Evolutionary conservation across 2,113 vertebrate genomes (phyloP).

Genomic region (Xiphorhynchus elegans): DNA sequence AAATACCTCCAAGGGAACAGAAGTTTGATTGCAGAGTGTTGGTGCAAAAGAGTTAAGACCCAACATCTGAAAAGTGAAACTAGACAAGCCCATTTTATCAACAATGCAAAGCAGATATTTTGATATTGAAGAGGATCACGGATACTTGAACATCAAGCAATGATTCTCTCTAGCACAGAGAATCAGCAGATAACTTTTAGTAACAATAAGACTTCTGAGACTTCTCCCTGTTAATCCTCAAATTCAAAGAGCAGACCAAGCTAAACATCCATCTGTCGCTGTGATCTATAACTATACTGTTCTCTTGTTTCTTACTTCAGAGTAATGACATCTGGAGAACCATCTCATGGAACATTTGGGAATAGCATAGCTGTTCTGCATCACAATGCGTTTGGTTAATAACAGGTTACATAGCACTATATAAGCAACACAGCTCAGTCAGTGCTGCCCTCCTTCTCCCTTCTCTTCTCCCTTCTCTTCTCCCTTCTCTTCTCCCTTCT

Average conservation of each 20-base stretch:
- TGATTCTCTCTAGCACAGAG: neutral
- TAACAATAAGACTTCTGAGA: neutral
- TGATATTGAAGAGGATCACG: neutral
- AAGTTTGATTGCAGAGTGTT: neutral
- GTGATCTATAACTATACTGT: neutral
- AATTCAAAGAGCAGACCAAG: neutral
- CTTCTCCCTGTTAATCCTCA: neutral
- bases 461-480: too few relatives aligned
- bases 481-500: too few relatives aligned
- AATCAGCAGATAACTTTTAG: neutral
- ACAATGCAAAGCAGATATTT: neutral
- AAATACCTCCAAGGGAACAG: neutral
- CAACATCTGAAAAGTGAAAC: neutral
- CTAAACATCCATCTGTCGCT: neutral
- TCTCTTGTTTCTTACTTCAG: neutral
- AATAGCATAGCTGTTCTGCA: neutral
- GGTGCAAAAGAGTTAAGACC: neutral
- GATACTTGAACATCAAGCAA: neutral
- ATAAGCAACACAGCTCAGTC: neutral
- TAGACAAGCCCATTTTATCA: neutral
- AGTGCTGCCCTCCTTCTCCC: neutral
- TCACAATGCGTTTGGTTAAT: neutral
- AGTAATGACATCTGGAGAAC: neutral
- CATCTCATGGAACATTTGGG: neutral
- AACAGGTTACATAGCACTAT: neutral